Conservation (phyloP, 2,888 invertebrate genomes). For the Platycheirus albimanus region DNA sequence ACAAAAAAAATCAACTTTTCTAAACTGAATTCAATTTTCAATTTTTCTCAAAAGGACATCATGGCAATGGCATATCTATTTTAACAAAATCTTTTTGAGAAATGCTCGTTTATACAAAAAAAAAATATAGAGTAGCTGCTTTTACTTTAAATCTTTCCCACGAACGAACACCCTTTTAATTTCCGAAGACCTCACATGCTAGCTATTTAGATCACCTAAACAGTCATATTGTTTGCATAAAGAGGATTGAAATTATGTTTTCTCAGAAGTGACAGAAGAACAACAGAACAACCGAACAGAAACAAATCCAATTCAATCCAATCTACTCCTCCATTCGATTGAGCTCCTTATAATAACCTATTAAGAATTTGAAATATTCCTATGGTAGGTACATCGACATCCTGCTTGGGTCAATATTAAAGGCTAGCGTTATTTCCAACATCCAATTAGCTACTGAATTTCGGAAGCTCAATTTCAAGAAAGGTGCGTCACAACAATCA, state of each 20-base stretch:
- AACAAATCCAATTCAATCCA: slow-evolving; percentile 20
- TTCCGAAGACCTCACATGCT: slow-evolving; percentile 4
- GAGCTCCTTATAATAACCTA: slow-evolving; percentile 30
- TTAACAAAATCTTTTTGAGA: too few species aligned
- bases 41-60: too few species aligned
- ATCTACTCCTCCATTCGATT: not conserved
- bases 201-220: slow-evolving; percentile 8
- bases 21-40: too few species aligned
- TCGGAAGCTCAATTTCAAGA: slow-evolving; percentile 57
- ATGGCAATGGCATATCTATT: too few species aligned
- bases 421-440: slow-evolving; percentile 21
- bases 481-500: slow-evolving; percentile 46
- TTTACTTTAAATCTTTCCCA: slow-evolving; percentile 12
- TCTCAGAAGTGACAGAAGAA: slow-evolving; percentile 34
- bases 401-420: slow-evolving; percentile 37
- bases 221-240: slow-evolving; percentile 27
- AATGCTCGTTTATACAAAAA: too few species aligned
- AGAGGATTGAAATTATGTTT: slow-evolving; percentile 38
- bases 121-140: too few species aligned
- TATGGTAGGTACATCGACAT: slow-evolving; percentile 38
- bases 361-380: slow-evolving; percentile 51
- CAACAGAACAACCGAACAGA: slow-evolving; percentile 13
- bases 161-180: slow-evolving; percentile 11
- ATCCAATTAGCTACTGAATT: slow-evolving; percentile 72
- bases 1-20: too few species aligned